Conservation (phyloP, 2,113 vertebrate genomes). For the Ramphastos sulfuratus region DNA sequence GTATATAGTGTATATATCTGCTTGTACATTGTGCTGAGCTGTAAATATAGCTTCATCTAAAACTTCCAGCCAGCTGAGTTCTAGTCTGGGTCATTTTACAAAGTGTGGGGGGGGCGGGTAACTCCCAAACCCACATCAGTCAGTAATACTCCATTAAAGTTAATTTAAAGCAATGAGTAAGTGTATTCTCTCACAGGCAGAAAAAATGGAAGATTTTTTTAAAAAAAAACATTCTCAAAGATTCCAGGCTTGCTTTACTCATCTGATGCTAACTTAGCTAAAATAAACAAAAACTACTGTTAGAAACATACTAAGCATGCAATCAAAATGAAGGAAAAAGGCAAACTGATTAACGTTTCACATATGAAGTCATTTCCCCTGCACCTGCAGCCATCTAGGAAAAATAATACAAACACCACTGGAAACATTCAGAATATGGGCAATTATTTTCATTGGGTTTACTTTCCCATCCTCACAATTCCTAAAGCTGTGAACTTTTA, state of each 20-base stretch:
- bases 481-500: conserved; percentile 12
- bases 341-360: conserved; percentile 61
- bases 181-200: background rate
- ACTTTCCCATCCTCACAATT: background rate
- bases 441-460: conserved; percentile 52
- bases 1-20: too few species aligned
- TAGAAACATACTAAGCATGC: conserved; percentile 21
- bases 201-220: background rate
- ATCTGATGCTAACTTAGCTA: conserved; percentile 28
- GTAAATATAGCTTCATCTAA: too few species aligned
- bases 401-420: conserved; percentile 55
- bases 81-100: too few species aligned
- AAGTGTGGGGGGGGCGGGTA: too few species aligned
- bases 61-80: too few species aligned
- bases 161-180: conserved; percentile 1
- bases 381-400: conserved; percentile 55
- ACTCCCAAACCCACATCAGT: too few species aligned
- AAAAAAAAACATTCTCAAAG: background rate
- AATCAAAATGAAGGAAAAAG: conserved; percentile 29
- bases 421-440: conserved; percentile 65
- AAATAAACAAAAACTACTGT: conserved; percentile 62
- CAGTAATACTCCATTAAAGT: conserved; percentile 20
- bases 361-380: conserved; percentile 73
- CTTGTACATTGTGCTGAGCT: too few species aligned
- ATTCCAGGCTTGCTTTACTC: conserved; percentile 24